A percentile compares a stretch with the other conserved stretches of the same genome.
Evolutionary conservation across 2,888 invertebrate genomes (phyloP).

Genomic region (Amphipoea oculea): DNA sequence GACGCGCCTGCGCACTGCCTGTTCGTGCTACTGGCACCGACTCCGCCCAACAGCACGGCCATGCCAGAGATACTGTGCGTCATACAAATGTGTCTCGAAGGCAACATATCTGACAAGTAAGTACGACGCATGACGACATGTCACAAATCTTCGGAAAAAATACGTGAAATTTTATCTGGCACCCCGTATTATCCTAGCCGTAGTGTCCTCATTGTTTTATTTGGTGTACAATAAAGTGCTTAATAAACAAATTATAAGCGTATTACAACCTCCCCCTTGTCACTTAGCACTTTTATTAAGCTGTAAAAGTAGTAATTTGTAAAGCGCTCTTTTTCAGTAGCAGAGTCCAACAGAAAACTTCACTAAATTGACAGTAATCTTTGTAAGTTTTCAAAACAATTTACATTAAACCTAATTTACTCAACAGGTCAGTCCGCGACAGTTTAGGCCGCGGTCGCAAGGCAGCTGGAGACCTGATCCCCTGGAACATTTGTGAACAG

Average conservation of each 20-base stretch:
- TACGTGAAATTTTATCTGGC: too few species aligned
- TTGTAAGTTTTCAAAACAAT: not conserved
- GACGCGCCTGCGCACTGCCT: constrained; percentile 99
- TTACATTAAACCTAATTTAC: too few species aligned
- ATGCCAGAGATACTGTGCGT: constrained; percentile 98
- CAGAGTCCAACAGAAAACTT: not conserved
- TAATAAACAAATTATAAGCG: too few species aligned
- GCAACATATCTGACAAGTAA: constrained; percentile 92
- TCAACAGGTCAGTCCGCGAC: constrained; percentile 92
- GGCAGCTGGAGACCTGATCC: constrained; percentile 99
- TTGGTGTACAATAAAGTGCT: too few species aligned
- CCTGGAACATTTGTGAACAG: constrained; percentile 99
- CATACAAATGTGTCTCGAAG: constrained; percentile 95
- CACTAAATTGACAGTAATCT: not conserved
- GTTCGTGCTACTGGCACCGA: constrained; percentile 97
- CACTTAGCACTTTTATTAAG: too few species aligned
- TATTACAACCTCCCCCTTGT: too few species aligned
- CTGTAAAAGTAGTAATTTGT: not conserved
- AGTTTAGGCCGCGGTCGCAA: constrained; percentile 96
- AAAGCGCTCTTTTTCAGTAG: not conserved
- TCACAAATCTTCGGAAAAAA: too few species aligned
- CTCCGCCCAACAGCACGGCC: constrained; percentile 92
- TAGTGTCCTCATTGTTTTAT: too few species aligned
- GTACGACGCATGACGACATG: constrained; percentile 8
- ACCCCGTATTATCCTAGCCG: too few species aligned